These are phyloP conservation scores for Scaptomyza parva DNA, from an alignment of 2,888 invertebrate species.

Conservation along the genomic window DNA sequence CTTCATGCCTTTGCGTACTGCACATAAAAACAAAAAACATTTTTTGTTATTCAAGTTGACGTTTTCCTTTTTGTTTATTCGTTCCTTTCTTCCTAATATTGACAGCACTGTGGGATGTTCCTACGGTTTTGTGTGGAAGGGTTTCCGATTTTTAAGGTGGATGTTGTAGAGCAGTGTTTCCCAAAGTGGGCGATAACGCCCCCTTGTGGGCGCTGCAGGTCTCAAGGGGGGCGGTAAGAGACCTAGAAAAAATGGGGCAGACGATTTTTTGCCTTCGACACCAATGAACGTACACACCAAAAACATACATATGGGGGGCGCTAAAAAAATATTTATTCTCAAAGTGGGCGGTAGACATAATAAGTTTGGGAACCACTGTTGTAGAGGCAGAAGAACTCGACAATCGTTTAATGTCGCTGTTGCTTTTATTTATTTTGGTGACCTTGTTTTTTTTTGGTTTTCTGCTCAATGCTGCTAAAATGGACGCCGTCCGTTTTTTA, in stretches of 20 bases:
- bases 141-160: neutral
- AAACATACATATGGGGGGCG: too few relatives aligned
- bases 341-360: too few relatives aligned
- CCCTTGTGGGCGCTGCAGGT: too few relatives aligned
- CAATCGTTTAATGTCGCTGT: conserved; percentile 53
- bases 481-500: conserved; percentile 31
- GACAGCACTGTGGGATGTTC: conserved; percentile 41
- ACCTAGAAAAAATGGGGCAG: too few relatives aligned
- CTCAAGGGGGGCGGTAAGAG: too few relatives aligned
- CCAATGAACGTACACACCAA: too few relatives aligned
- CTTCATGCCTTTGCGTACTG: conserved; percentile 53
- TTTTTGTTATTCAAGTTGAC: conserved; percentile 74
- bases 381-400: conserved; percentile 38
- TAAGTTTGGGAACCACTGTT: too few relatives aligned
- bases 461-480: conserved; percentile 66
- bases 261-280: too few relatives aligned
- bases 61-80: conserved; percentile 12
- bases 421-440: conserved; percentile 30
- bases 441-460: conserved; percentile 61
- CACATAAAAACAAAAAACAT: conserved; percentile 69
- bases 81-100: conserved; percentile 57
- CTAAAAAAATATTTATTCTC: too few relatives aligned
- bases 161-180: neutral
- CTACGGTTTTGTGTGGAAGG: neutral
- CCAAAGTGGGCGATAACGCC: too few relatives aligned